Conservation (phyloP, 2,113 vertebrate species). For the Lophochroa leadbeateri region DNA sequence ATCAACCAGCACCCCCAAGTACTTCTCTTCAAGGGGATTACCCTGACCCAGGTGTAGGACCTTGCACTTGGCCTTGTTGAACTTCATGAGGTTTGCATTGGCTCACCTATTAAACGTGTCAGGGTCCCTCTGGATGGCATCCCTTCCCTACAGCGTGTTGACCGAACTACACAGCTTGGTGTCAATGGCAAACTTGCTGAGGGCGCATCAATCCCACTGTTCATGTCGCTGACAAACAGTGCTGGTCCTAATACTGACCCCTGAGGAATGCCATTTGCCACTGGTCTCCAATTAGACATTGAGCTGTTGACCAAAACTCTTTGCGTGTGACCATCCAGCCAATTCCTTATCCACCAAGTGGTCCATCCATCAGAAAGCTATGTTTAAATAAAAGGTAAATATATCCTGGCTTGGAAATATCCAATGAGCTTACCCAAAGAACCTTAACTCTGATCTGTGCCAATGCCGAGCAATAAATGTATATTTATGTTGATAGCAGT, state of each 20-base stretch:
- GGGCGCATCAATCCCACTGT: background rate
- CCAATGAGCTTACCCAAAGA: background rate
- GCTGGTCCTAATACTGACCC: background rate
- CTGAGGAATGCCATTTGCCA: background rate
- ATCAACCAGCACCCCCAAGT: background rate
- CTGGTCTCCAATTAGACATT: background rate
- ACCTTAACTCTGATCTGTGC: background rate
- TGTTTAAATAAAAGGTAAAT: background rate
- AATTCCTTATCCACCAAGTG: background rate
- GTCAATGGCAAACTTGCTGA: background rate
- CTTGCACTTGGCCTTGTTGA: background rate
- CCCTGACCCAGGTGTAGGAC: background rate
- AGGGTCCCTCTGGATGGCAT: background rate
- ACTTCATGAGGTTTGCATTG: background rate
- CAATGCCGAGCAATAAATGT: background rate
- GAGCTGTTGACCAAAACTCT: background rate
- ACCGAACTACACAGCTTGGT: background rate
- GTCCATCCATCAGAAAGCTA: background rate
- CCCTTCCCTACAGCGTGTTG: background rate
- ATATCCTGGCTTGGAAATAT: background rate
- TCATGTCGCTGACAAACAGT: background rate
- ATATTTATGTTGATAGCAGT: background rate
- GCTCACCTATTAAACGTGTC: background rate
- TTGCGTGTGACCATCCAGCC: background rate
- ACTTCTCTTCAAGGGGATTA: background rate